Conservation (phyloP, 2,888 invertebrate genomes). For the Dolomedes plantarius region DNA sequence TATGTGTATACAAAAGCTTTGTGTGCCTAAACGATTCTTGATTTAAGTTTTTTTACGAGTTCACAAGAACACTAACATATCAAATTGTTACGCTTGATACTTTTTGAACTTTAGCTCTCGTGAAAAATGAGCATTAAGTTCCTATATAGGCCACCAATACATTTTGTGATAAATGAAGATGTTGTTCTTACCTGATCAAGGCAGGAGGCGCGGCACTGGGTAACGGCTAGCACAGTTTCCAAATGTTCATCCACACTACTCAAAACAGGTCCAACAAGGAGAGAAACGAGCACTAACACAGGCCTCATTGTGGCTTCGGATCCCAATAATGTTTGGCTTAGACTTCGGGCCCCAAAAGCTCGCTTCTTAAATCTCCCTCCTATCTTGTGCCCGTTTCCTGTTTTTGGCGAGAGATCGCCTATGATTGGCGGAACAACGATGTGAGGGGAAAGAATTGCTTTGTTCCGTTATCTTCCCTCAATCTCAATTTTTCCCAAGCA, state of each 20-base stretch:
- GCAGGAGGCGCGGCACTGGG: constrained; percentile 48
- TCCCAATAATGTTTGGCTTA: neutral
- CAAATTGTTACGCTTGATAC: no score
- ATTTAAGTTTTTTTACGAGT: no score
- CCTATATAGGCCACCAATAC: no score
- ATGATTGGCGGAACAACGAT: neutral
- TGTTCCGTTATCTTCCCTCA: neutral
- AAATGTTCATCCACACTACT: neutral
- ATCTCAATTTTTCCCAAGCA: neutral
- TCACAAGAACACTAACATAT: no score
- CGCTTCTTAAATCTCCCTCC: constrained; percentile 43
- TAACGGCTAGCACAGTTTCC: constrained; percentile 31
- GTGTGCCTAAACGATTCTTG: no score
- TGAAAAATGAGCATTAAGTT: no score
- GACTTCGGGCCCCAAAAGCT: constrained; percentile 4
- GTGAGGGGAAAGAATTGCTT: no score
- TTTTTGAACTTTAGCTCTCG: no score
- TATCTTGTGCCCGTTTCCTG: constrained; percentile 1
- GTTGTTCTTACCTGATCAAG: constrained; percentile 41
- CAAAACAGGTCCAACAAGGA: neutral
- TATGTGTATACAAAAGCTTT: no score
- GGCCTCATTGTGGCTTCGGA: neutral
- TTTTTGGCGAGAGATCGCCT: constrained; percentile 37
- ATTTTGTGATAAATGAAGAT: no score
- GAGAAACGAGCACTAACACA: neutral